Percentiles rank a stretch among this genome's conserved stretches.
phyloP scores from a whole-genome alignment of 2,113 vertebrate genomes.

The Callopanchax toddi region DNA sequence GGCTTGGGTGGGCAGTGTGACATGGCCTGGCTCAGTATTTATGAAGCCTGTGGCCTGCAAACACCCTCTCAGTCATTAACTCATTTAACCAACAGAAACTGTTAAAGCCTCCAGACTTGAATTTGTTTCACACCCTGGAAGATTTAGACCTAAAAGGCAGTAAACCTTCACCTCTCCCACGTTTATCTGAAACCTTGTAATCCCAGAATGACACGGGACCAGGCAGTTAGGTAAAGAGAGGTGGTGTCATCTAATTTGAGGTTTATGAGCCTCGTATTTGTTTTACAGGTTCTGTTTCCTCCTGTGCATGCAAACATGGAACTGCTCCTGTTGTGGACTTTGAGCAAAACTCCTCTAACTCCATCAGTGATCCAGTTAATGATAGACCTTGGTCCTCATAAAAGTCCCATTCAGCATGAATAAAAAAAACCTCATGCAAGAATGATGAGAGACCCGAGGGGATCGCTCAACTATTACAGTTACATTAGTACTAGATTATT shows the following conservation, averaged over 20 bases:
- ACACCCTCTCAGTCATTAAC: slow-evolving; percentile 54
- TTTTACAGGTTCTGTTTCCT: neutral
- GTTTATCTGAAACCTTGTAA: neutral
- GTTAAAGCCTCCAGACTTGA: slow-evolving; percentile 41
- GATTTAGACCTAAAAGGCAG: slow-evolving; percentile 28
- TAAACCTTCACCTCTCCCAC: slow-evolving; percentile 25
- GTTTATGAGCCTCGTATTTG: slow-evolving; percentile 20
- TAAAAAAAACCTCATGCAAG: neutral
- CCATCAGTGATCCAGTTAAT: slow-evolving; percentile 20
- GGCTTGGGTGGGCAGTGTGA: slow-evolving; percentile 35
- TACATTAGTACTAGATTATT: neutral
- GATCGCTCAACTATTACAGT: neutral
- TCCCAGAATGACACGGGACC: slow-evolving; percentile 13
- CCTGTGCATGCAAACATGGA: slow-evolving; percentile 20
- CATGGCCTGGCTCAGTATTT: slow-evolving; percentile 42
- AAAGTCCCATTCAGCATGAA: slow-evolving; percentile 1
- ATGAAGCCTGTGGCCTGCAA: slow-evolving; percentile 35
- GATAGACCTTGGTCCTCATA: neutral
- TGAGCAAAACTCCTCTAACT: slow-evolving; percentile 8
- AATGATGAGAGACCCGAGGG: neutral
- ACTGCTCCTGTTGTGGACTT: slow-evolving; percentile 27
- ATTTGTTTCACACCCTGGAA: slow-evolving; percentile 38
- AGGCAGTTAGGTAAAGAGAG: neutral
- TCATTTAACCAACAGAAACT: slow-evolving; percentile 62
- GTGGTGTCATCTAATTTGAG: slow-evolving; percentile 10